Evolutionary conservation across 2,888 invertebrate species (phyloP), one percentile per base, ranked within the genome.

Genomic region (Drosophila phalerata): DNA sequence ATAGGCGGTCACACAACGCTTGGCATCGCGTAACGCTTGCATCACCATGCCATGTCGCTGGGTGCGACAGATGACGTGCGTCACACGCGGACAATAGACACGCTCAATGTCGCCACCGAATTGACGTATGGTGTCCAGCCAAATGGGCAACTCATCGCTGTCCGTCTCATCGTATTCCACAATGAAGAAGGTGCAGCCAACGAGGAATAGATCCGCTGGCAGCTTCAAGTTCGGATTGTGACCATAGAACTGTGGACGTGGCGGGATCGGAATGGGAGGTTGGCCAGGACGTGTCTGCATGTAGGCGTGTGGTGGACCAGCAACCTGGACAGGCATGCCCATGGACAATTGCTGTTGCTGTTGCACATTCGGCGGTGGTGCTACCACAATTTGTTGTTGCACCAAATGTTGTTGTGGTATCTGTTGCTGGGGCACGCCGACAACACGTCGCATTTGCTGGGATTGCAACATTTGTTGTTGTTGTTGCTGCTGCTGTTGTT

Each of bases 111-210:
- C 97, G 4, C 98, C 98, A 9, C 98, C 98, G 91, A 96, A 95
- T 69, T 96, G 94, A 64, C 95, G 94, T 57, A 98, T 96, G 0
- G 96, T 94, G 92, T 95, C 94, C 77, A 94, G 93, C 96, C 96
- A 97, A 1, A 94, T 88, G 22, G 94, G 93, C 17, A 95, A 93
- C 75, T 95, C 95, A 11, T 93, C 91, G 0, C 94, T 94, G 91
- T 94, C 94, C n/a, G 94, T 94, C 75, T 94, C 94, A 73, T 97
- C 96, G 89, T 97, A 97, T 87, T 97, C 97, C 77, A 96, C 96
- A 73, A 97, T 96, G 72, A 96, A 96, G 91, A 99, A 99, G 37
- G 98, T 96, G 92, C 98, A 99, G 8, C 98, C 99, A 34, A 98
- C 93, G 48, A 99, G 93, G 93, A 98, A 98, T 60, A 98, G 93